Base-by-base conservation (phyloP, 2,113 vertebrate species). In the Brachirus orientalis region DNA sequence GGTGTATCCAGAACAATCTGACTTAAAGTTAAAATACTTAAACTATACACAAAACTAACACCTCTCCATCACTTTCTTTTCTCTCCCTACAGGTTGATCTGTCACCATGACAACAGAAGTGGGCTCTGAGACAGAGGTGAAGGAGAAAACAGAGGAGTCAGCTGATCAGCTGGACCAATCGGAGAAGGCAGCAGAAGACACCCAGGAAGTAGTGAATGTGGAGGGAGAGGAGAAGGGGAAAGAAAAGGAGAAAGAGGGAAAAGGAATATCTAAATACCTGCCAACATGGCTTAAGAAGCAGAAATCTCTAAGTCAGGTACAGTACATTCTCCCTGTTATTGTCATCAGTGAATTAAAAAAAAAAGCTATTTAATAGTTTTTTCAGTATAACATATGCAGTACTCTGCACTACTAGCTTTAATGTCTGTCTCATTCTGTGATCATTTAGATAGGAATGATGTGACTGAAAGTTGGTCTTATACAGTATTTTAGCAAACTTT, bases 211-310 rank as follows among this genome's bases (percentile, higher is more conserved):
- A 47, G 80, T 82, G 14, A 87, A 79, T 2, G 53, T 69, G 0
- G 83, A 86, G 28, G 90, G 22, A 56, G 75, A 86, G 80, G 79
- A 36, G 88, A 75, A 69, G 69, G 94, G 92, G 35, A 94, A 93
- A 28, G 94, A 92, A 48, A 73, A 62, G 51, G 93, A 93, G 46
- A 93, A 92, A 70, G 87, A 93, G n/a, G 93, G 94, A 54, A 96
- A 96, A 89, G 96, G 97, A 11, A 95, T 99, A 88, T 94, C 96
- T 82, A 95, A 97, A 14, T 98, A 98, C 78, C 89, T 99, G 53
- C 97, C 97, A 1, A 94, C 96, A 40, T 99, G 98, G 98, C 94
- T 97, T 88, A 99, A 97, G 91, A 98, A 96, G 72, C 97, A 97
- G 64, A 98, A 95, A 79, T 97, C 97, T 8, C 95, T 94, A 65